A percentile compares a stretch with the other conserved stretches of the same genome.
Conservation (phyloP, 1,140 invertebrate species). For the Caerostris extrusa region DNA sequence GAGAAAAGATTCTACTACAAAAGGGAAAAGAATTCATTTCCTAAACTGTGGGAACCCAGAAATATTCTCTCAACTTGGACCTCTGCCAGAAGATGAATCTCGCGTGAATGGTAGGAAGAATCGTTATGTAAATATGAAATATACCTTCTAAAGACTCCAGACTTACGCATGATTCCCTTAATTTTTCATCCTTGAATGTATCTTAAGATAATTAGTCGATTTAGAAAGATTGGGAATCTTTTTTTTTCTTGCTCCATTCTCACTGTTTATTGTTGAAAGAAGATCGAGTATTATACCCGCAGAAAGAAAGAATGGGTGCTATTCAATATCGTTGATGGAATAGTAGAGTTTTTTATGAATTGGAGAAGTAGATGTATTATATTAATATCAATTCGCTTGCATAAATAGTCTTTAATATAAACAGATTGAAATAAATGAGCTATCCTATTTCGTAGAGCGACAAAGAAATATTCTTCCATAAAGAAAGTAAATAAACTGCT, state of each 20-base stretch:
- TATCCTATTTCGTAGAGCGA: neutral
- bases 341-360: too few species aligned
- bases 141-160: neutral
- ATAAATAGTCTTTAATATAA: neutral
- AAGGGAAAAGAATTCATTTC: neutral
- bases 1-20: neutral
- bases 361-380: neutral
- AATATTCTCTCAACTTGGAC: neutral
- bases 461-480: neutral
- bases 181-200: conserved; percentile 22
- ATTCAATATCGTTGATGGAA: neutral
- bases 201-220: conserved; percentile 38
- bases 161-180: conserved; percentile 6
- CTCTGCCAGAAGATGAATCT: neutral
- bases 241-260: neutral
- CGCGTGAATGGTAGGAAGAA: conserved; percentile 1
- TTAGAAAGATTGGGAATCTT: neutral
- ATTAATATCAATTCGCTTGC: neutral
- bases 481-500: too few species aligned
- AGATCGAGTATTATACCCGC: neutral
- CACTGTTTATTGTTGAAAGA: neutral
- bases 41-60: neutral
- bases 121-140: conserved; percentile 48
- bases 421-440: neutral
- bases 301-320: neutral